Conservation (phyloP, 2,113 vertebrate species). For the Pachypanchax playfairii region DNA sequence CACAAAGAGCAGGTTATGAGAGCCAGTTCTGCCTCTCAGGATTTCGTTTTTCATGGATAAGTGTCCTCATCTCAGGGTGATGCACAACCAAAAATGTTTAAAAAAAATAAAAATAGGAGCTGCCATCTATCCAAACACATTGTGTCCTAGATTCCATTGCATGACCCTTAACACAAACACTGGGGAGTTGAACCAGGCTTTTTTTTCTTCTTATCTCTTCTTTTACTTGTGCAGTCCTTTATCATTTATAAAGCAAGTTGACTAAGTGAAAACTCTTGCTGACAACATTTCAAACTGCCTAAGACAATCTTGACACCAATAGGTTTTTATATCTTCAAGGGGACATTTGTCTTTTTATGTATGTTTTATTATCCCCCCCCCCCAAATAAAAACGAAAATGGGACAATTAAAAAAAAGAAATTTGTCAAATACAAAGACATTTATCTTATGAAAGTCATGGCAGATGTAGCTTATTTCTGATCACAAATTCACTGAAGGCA, state of each 20-base stretch:
- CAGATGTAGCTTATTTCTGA: conserved; percentile 52
- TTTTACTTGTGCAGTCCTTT: conserved; percentile 32
- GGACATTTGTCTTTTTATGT: conserved; percentile 3
- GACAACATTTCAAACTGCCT: conserved; percentile 25
- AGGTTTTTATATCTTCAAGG: conserved; percentile 20
- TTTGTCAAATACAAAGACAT: conserved; percentile 34
- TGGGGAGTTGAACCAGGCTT: conserved; percentile 37
- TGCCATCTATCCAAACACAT: conserved; percentile 31
- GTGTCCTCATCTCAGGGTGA: conserved; percentile 57
- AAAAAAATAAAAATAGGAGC: too few relatives aligned
- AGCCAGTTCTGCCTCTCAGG: conserved; percentile 54
- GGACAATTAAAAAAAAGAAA: too few relatives aligned
- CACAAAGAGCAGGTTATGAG: conserved; percentile 60
- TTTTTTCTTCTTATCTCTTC: conserved; percentile 31
- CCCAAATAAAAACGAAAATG: too few relatives aligned
- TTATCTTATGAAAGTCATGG: conserved; percentile 35
- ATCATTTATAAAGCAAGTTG: conserved; percentile 25
- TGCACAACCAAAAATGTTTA: conserved; percentile 41
- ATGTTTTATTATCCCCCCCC: too few relatives aligned
- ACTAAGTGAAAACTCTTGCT: conserved; percentile 26
- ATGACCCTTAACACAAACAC: conserved; percentile 42
- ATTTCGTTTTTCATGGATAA: conserved; percentile 52
- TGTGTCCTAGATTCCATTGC: conserved; percentile 51
- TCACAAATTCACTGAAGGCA: conserved; percentile 46
- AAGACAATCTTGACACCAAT: conserved; percentile 11